Evolutionary conservation across 2,113 vertebrate species (phyloP).

Genomic region (Bubo bubo): DNA sequence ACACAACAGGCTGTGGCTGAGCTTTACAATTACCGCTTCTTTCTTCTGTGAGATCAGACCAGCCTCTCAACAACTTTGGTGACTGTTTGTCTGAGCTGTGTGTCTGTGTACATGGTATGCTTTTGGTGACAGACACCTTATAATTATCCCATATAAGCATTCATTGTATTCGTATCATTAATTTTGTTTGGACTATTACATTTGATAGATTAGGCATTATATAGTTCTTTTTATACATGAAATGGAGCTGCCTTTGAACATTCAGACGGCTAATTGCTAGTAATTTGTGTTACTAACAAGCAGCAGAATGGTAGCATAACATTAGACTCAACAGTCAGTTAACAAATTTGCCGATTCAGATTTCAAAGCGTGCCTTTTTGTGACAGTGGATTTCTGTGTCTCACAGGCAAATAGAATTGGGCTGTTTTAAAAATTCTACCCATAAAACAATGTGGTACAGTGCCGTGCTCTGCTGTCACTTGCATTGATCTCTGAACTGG

Average conservation of each 20-base stretch:
- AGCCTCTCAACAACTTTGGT: constrained; percentile 58
- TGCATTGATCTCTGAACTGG: background rate
- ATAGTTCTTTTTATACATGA: constrained; percentile 81
- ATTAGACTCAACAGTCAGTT: constrained; percentile 85
- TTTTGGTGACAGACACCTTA: constrained; percentile 76
- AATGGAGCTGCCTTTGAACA: constrained; percentile 85
- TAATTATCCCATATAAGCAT: constrained; percentile 79
- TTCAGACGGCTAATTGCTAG: constrained; percentile 84
- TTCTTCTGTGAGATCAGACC: constrained; percentile 21
- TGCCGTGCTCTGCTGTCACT: background rate
- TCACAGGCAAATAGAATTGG: background rate
- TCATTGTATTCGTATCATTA: constrained; percentile 80
- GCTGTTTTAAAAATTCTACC: background rate
- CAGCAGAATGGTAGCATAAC: constrained; percentile 81
- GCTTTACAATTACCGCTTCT: constrained; percentile 15
- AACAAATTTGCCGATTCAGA: constrained; percentile 81
- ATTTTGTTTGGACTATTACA: constrained; percentile 83
- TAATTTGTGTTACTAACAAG: constrained; percentile 87
- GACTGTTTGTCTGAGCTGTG: constrained; percentile 47
- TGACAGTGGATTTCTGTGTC: constrained; percentile 58
- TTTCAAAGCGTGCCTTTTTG: constrained; percentile 68
- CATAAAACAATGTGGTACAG: background rate
- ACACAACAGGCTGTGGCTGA: constrained; percentile 13
- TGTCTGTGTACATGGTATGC: constrained; percentile 44
- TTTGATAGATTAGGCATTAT: constrained; percentile 85